Evolutionary conservation across 2,888 invertebrate genomes (phyloP).

Genomic region (Rhingia campestris): DNA sequence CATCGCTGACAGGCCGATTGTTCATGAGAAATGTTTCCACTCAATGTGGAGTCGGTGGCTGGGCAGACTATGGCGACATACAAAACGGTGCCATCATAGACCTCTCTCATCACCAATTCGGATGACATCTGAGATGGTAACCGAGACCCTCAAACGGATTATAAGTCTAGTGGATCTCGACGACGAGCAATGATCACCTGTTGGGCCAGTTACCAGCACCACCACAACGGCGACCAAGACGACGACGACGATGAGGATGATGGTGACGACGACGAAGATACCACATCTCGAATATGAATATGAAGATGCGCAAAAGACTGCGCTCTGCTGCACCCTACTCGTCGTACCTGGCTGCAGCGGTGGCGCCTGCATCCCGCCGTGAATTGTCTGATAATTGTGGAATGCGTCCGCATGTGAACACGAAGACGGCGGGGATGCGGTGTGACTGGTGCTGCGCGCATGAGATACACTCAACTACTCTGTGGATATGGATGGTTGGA

Average conservation of each 20-base stretch:
- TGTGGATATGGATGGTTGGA: conserved; percentile 17
- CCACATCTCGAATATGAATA: conserved; percentile 68
- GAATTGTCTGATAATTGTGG: conserved; percentile 82
- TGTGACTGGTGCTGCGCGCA: not conserved
- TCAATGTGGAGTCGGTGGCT: conserved; percentile 22
- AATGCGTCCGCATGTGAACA: conserved; percentile 73
- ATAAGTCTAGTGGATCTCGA: conserved; percentile 41
- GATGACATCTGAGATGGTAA: conserved; percentile 61
- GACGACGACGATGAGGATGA: conserved; percentile 32
- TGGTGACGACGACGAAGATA: conserved; percentile 51
- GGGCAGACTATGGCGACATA: conserved; percentile 65
- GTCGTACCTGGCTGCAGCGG: conserved; percentile 74
- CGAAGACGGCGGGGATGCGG: conserved; percentile 32
- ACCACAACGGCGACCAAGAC: conserved; percentile 75
- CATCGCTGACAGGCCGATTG: conserved; percentile 71
- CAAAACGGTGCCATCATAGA: conserved; percentile 60
- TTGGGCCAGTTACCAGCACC: conserved; percentile 57
- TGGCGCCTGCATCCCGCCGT: conserved; percentile 83
- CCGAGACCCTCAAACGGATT: conserved; percentile 49
- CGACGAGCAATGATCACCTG: conserved; percentile 64
- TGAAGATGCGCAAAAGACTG: conserved; percentile 66
- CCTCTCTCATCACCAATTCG: conserved; percentile 40
- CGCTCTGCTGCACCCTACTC: conserved; percentile 45
- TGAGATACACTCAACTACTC: conserved; percentile 29
- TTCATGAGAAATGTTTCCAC: conserved; percentile 59